Evolutionary conservation across 2,888 invertebrate species (phyloP), one percentile per base, ranked within the genome.

Genomic region (Plutella xylostella): DNA sequence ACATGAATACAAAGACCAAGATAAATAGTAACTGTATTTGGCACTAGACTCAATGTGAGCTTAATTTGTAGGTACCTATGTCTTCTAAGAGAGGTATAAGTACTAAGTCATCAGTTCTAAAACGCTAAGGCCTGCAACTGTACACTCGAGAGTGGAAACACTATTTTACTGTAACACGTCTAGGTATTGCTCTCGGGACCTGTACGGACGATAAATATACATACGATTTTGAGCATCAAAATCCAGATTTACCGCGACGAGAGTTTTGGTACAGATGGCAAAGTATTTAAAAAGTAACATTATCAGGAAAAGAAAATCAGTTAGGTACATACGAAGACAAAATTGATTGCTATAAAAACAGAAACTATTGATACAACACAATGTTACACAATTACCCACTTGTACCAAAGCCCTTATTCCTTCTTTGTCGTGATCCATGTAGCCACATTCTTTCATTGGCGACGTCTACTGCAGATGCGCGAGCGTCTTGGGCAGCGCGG

Each of bases 401-500:
- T n/a, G n/a, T n/a, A n/a, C n/a, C n/a, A n/a, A n/a, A n/a, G n/a
- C n/a, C n/a, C n/a, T n/a, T n/a, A n/a, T n/a, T n/a, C n/a, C n/a
- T n/a, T n/a, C n/a, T n/a, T n/a, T n/a, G n/a, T n/a, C n/a, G n/a
- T n/a, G n/a, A n/a, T n/a, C n/a, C n/a, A n/a, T n/a, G n/a, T n/a
- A n/a, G n/a, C n/a, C n/a, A n/a, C n/a, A n/a, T n/a, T n/a, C n/a
- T n/a, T n/a, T n/a, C n/a, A n/a, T n/a, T n/a, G n/a, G n/a, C n/a
- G 25, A 9, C 25, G 6, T 37, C 47, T 56, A 75, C 58, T 85
- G 86, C 51, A 84, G 63, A 48, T 85, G 79, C 48, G 87, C 82
- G 37, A 80, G 71, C 43, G 79, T 87, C 78, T 94, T 94, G 54
- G 94, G 93, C 65, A 93, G 88, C 49, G 93, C 90, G 46, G 92